These are phyloP conservation scores for Zeuzera pyrina DNA, from an alignment of 2,888 invertebrate species.

Conservation along the genomic window DNA sequence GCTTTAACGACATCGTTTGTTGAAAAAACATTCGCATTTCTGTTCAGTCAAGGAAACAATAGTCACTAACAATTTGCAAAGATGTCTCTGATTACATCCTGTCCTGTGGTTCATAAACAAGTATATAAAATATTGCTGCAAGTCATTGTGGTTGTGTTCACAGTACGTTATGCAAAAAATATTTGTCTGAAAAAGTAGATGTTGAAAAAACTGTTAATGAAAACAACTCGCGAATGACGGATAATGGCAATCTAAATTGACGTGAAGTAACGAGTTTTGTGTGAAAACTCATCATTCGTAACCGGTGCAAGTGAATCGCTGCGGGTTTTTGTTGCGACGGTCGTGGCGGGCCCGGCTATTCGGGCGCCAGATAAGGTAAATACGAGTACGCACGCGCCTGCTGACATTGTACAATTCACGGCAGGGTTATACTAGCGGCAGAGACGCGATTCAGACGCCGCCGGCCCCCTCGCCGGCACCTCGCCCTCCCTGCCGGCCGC, in stretches of 20 bases:
- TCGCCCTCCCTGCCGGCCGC: constrained; percentile 19
- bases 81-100: too few species aligned
- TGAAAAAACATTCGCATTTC: too few species aligned
- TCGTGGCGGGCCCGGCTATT: constrained; percentile 6
- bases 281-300: constrained; percentile 25
- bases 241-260: constrained; percentile 23
- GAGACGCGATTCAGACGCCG: constrained; percentile 55
- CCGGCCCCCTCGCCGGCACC: constrained; percentile 21
- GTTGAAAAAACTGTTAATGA: too few species aligned
- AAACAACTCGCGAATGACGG: too few species aligned
- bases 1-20: too few species aligned
- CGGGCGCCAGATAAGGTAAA: constrained; percentile 23
- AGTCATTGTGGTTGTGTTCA: too few species aligned
- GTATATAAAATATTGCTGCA: too few species aligned
- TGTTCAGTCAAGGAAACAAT: too few species aligned
- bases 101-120: too few species aligned
- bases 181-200: too few species aligned
- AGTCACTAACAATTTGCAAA: too few species aligned
- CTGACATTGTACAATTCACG: constrained; percentile 64
- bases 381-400: constrained; percentile 49
- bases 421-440: constrained; percentile 27
- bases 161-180: too few species aligned
- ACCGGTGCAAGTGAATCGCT: constrained; percentile 22
- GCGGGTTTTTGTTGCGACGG: constrained; percentile 29
- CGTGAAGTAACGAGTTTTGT: constrained; percentile 19